Conservation (phyloP, 2,113 vertebrate genomes). For the Terrapene triunguis region DNA sequence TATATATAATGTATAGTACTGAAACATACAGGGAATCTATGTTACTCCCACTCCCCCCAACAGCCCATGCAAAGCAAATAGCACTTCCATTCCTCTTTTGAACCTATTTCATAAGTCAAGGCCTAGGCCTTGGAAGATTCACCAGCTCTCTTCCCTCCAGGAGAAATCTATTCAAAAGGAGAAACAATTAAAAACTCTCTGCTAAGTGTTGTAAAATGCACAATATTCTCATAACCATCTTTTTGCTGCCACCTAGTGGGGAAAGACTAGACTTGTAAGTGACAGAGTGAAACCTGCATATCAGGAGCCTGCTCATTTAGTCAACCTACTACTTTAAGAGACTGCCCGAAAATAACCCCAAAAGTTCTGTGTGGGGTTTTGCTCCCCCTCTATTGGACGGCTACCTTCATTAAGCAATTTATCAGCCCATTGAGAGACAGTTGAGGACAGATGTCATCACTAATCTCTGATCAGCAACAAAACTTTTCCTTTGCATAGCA, state of each 20-base stretch:
- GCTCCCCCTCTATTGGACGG: neutral
- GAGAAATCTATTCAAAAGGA: neutral
- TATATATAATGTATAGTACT: neutral
- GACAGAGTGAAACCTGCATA: neutral
- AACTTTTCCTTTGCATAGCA: accelerated
- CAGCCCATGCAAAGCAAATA: neutral
- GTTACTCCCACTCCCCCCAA: accelerated
- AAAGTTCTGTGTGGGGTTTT: accelerated
- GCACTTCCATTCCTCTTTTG: neutral
- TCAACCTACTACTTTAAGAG: neutral
- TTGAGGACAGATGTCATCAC: accelerated
- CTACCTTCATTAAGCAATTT: neutral
- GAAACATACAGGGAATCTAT: accelerated
- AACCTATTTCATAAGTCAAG: neutral
- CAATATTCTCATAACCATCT: neutral
- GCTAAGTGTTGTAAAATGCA: neutral
- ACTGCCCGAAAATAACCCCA: neutral
- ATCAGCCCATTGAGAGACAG: accelerated
- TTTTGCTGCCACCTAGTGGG: conserved; percentile 74
- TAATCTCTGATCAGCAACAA: neutral
- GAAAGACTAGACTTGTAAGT: neutral
- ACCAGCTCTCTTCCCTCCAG: neutral
- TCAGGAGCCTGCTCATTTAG: neutral
- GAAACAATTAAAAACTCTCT: neutral
- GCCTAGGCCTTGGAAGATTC: neutral